Percentiles rank a stretch among this genome's conserved stretches.
phyloP scores from a whole-genome alignment of 2,888 invertebrate species.

The Hirtodrosophila alboralis region DNA sequence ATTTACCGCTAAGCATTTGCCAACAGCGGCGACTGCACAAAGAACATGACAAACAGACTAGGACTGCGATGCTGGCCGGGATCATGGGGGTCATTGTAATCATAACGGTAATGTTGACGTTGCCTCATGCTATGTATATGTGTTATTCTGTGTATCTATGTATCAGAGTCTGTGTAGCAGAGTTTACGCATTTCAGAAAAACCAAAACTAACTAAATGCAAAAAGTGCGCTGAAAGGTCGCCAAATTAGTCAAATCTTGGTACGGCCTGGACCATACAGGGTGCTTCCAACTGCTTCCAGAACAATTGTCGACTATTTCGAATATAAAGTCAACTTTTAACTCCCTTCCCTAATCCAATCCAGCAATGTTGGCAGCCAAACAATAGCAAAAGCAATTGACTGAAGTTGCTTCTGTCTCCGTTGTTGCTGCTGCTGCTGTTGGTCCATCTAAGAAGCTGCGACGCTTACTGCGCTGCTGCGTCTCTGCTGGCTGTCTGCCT shows the following conservation, averaged over 20 bases:
- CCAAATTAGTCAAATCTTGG: slow-evolving; percentile 54
- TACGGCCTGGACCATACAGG: slow-evolving; percentile 33
- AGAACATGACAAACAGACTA: slow-evolving; percentile 48
- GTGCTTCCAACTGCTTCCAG: slow-evolving; percentile 19
- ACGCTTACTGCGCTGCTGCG: slow-evolving; percentile 34
- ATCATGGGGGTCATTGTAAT: slow-evolving; percentile 75
- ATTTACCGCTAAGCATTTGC: slow-evolving; percentile 60
- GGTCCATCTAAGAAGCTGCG: slow-evolving; percentile 27
- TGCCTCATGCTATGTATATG: slow-evolving; percentile 14
- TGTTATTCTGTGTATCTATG: slow-evolving; percentile 3
- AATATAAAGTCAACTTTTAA: slow-evolving; percentile 12
- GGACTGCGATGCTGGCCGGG: slow-evolving; percentile 35
- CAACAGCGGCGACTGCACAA: slow-evolving; percentile 50
- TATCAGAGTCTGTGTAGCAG: neutral
- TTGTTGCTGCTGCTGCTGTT: slow-evolving; percentile 31
- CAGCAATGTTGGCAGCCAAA: slow-evolving; percentile 58
- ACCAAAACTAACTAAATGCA: slow-evolving; percentile 27
- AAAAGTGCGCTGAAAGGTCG: slow-evolving; percentile 37
- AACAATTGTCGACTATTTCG: slow-evolving; percentile 25
- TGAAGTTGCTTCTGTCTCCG: slow-evolving; percentile 25
- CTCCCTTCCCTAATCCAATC: slow-evolving; percentile 2
- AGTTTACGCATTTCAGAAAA: slow-evolving; percentile 31
- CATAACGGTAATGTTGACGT: slow-evolving; percentile 66
- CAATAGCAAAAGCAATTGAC: slow-evolving; percentile 54
- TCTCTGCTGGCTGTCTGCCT: slow-evolving; percentile 20